These are phyloP conservation scores for Picathartes gymnocephalus DNA, from an alignment of 2,113 vertebrate species.

Conservation along the genomic window DNA sequence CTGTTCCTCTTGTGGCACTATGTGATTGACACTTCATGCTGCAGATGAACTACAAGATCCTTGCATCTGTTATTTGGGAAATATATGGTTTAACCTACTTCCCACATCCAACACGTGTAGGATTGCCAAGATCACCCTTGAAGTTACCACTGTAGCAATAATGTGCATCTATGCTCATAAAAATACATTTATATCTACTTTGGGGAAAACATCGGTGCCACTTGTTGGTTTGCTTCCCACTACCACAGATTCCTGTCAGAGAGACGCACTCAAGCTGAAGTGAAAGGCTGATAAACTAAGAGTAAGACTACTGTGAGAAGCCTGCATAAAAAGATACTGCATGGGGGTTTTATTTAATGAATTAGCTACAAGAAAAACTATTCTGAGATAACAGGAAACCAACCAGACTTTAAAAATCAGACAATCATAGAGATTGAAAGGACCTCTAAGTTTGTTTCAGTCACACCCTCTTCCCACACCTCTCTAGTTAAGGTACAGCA, in stretches of 20 bases:
- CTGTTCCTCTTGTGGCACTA: neutral
- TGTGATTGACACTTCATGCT: fast-evolving
- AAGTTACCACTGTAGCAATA: neutral
- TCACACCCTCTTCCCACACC: neutral
- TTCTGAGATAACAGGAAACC: neutral
- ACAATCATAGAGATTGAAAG: neutral
- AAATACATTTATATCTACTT: neutral
- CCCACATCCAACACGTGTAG: neutral
- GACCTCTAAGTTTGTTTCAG: neutral
- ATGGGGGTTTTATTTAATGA: neutral
- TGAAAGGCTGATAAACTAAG: neutral
- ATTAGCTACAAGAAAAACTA: neutral
- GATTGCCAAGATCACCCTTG: neutral
- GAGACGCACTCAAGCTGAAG: neutral
- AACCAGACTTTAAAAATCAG: neutral
- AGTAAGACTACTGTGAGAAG: neutral
- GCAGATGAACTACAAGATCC: neutral
- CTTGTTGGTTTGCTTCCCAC: neutral
- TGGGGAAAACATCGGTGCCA: neutral
- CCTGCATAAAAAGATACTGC: neutral
- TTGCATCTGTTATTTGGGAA: neutral
- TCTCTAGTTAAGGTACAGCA: neutral
- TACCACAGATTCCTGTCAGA: neutral
- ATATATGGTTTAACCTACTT: neutral
- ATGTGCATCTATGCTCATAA: neutral